These are phyloP conservation scores for Philopotamus ludificatus DNA, from an alignment of 1,140 invertebrate species.

Conservation along the genomic window DNA sequence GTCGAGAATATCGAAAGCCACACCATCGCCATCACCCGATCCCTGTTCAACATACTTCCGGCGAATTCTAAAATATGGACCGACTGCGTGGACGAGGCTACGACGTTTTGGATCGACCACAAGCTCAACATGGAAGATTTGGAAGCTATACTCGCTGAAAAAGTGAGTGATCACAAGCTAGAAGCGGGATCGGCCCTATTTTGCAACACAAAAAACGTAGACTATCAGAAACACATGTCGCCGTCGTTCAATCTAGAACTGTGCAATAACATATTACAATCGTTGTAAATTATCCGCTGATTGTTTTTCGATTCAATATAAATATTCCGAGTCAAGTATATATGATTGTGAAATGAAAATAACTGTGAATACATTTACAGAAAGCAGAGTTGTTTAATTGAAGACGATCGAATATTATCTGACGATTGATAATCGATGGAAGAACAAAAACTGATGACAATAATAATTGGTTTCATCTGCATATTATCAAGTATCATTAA, in stretches of 20 bases:
- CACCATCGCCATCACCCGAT: constrained; percentile 22
- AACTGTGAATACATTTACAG: too few species aligned
- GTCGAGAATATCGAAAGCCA: constrained; percentile 8
- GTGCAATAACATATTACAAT: constrained; percentile 37
- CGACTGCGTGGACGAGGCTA: constrained; percentile 40
- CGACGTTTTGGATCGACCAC: constrained; percentile 55
- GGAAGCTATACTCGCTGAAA: constrained; percentile 51
- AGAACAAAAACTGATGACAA: too few species aligned
- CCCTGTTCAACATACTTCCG: constrained; percentile 26
- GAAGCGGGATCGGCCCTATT: constrained; percentile 36
- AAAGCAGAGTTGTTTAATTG: too few species aligned
- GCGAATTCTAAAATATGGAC: constrained; percentile 19
- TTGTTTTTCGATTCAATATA: too few species aligned
- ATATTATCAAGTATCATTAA: too few species aligned
- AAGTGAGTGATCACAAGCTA: constrained; percentile 43
- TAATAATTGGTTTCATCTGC: too few species aligned
- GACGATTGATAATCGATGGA: too few species aligned
- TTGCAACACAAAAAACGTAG: constrained; percentile 33
- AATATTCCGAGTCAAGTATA: too few species aligned
- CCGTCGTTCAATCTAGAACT: constrained; percentile 33
- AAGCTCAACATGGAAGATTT: constrained; percentile 50
- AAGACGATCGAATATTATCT: too few species aligned
- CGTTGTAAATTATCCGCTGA: constrained; percentile 25
- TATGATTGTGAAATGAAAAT: too few species aligned
- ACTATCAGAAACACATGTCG: constrained; percentile 38